Percentiles rank a stretch among this genome's conserved stretches.
Evolutionary conservation across 2,113 vertebrate species (phyloP).

Genomic region (Ursus arctos): DNA sequence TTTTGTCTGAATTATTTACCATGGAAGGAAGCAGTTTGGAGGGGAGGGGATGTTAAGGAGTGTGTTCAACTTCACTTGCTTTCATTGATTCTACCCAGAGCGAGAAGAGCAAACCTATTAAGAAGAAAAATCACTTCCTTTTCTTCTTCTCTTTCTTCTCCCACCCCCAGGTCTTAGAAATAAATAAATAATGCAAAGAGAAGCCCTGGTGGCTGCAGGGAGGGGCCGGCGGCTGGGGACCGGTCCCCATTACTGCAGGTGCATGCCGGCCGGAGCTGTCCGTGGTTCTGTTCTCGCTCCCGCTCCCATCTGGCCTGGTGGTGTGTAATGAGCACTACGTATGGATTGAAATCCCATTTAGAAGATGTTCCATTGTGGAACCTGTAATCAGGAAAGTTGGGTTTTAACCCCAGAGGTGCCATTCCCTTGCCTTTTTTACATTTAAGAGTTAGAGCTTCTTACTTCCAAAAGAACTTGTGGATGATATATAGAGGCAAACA

Average conservation of each 20-base stretch:
- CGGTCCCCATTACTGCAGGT: not conserved
- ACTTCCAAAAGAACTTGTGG: not conserved
- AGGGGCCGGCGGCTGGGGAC: not conserved
- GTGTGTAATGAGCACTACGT: not conserved
- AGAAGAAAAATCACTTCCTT: slow-evolving; percentile 81
- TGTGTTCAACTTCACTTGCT: slow-evolving; percentile 53
- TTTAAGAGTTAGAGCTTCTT: slow-evolving; percentile 10
- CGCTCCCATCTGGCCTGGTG: accelerated
- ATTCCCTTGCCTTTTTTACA: not conserved
- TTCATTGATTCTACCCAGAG: slow-evolving; percentile 73
- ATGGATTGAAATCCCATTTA: slow-evolving; percentile 50
- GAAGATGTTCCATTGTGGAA: not conserved
- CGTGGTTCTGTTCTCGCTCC: not conserved
- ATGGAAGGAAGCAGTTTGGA: slow-evolving; percentile 74
- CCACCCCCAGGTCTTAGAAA: slow-evolving; percentile 22
- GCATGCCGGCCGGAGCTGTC: not conserved
- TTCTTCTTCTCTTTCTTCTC: slow-evolving; percentile 27
- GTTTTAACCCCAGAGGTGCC: slow-evolving; percentile 30
- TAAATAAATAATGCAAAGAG: slow-evolving; percentile 54
- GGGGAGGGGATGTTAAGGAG: slow-evolving; percentile 41
- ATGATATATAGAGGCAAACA: not conserved
- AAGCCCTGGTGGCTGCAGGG: not conserved
- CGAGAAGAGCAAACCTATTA: slow-evolving; percentile 75
- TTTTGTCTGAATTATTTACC: slow-evolving; percentile 80
- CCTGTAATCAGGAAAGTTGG: slow-evolving; percentile 16